Conservation (phyloP, 2,888 invertebrate species). For the Omphaloscelis lunosa region DNA sequence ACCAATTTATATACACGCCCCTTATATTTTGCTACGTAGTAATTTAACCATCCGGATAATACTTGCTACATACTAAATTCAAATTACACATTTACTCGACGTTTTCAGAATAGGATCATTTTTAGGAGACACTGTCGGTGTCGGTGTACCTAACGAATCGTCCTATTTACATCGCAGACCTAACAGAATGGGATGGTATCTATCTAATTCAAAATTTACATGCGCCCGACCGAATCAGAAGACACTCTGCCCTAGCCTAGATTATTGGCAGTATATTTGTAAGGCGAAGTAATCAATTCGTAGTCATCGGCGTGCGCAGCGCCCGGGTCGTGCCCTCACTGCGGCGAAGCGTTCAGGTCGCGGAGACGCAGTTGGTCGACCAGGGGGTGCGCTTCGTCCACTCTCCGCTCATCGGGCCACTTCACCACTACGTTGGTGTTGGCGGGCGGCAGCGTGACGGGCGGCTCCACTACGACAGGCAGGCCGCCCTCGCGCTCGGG, state of each 20-base stretch:
- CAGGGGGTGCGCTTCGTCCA: slow-evolving; percentile 78
- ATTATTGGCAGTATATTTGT: slow-evolving; percentile 77
- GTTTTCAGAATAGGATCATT: slow-evolving; percentile 58
- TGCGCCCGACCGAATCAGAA: slow-evolving; percentile 78
- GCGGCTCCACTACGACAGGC: slow-evolving; percentile 85
- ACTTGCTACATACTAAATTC: slow-evolving; percentile 69
- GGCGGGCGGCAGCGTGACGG: slow-evolving; percentile 83
- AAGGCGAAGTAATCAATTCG: slow-evolving; percentile 80
- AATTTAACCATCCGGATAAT: slow-evolving; percentile 67
- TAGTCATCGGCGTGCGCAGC: slow-evolving; percentile 70
- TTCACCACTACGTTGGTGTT: slow-evolving; percentile 83
- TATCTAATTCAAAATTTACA: slow-evolving; percentile 71
- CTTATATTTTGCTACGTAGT: slow-evolving; percentile 52
- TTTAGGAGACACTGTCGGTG: slow-evolving; percentile 61
- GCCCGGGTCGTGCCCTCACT: slow-evolving; percentile 75
- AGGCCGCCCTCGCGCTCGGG: slow-evolving; percentile 83
- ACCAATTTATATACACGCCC: slow-evolving; percentile 44
- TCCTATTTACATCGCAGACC: slow-evolving; percentile 78
- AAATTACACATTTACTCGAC: slow-evolving; percentile 67
- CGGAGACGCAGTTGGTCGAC: slow-evolving; percentile 83
- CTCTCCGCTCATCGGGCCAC: slow-evolving; percentile 82
- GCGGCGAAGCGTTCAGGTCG: slow-evolving; percentile 81
- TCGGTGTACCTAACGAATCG: slow-evolving; percentile 62
- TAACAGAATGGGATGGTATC: slow-evolving; percentile 74
- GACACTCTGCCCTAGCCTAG: slow-evolving; percentile 76